These are phyloP conservation scores for Eubasilissa splendida DNA, from an alignment of 2,888 invertebrate species.

Conservation along the genomic window DNA sequence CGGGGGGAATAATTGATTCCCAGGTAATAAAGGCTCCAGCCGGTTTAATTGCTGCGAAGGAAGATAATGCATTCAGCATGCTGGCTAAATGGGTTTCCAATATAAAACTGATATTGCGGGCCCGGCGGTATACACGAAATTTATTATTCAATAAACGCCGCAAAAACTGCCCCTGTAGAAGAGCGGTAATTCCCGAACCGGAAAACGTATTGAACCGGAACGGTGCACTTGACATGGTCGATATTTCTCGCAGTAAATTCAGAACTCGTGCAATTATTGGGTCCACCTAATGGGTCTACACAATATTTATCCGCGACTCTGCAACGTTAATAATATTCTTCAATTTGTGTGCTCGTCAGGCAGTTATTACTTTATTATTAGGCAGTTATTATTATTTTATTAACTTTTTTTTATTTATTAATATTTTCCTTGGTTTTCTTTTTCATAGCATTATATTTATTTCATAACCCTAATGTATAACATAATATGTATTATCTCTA, in stretches of 20 bases:
- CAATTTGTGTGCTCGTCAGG: no score
- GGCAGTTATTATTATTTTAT: no score
- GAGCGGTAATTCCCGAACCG: neutral
- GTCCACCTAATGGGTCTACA: no score
- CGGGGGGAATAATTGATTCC: slow-evolving; percentile 44
- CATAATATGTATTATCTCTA: no score
- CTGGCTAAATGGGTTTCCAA: slow-evolving; percentile 56
- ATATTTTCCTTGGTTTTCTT: no score
- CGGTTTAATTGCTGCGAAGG: slow-evolving; percentile 52
- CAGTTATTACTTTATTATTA: no score
- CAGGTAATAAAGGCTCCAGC: slow-evolving; percentile 51
- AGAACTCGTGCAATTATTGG: no score
- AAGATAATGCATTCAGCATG: slow-evolving; percentile 54
- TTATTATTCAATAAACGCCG: slow-evolving; percentile 57
- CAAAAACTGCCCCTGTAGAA: slow-evolving; percentile 42
- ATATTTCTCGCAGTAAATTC: neutral
- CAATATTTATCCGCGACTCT: no score
- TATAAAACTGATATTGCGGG: slow-evolving; percentile 53
- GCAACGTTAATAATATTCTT: no score
- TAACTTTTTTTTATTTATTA: no score
- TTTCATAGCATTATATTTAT: no score
- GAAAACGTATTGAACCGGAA: slow-evolving; percentile 20
- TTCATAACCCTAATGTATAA: no score
- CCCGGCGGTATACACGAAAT: slow-evolving; percentile 42
- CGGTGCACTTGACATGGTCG: slow-evolving; percentile 32